A percentile compares a stretch with the other conserved stretches of the same genome.
Conservation (phyloP, 2,797 vertebrate genomes). For the Otolemur crassicaudatus region DNA sequence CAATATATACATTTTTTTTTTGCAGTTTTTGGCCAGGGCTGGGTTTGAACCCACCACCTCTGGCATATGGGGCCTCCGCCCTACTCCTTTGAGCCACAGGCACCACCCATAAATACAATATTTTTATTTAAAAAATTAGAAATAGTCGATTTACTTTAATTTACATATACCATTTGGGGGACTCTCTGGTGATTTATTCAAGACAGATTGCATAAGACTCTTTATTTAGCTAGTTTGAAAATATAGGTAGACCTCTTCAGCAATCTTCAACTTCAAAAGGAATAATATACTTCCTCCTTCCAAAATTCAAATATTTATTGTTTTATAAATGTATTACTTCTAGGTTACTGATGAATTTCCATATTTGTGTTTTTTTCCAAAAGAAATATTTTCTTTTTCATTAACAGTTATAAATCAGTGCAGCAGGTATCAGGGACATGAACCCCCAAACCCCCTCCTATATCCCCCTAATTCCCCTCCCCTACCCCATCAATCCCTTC, state of each 20-base stretch:
- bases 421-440: no score
- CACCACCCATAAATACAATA: conserved; percentile 86
- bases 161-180: not conserved
- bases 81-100: no score
- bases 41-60: no score
- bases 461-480: no score
- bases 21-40: no score
- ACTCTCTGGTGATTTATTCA: not conserved
- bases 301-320: conserved; percentile 6
- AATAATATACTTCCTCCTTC: not conserved
- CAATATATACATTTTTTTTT: no score
- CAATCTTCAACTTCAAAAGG: not conserved
- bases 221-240: not conserved
- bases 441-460: no score
- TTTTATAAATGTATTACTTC: not conserved
- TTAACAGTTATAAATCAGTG: no score
- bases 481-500: no score
- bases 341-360: not conserved
- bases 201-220: not conserved
- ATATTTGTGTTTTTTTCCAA: not conserved
- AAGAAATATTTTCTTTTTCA: not conserved
- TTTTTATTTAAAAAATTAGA: not conserved
- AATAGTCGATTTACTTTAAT: not conserved
- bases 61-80: no score
- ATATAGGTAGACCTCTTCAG: not conserved